These are phyloP conservation scores for Leucania comma DNA, from an alignment of 2,888 invertebrate genomes.

Conservation along the genomic window DNA sequence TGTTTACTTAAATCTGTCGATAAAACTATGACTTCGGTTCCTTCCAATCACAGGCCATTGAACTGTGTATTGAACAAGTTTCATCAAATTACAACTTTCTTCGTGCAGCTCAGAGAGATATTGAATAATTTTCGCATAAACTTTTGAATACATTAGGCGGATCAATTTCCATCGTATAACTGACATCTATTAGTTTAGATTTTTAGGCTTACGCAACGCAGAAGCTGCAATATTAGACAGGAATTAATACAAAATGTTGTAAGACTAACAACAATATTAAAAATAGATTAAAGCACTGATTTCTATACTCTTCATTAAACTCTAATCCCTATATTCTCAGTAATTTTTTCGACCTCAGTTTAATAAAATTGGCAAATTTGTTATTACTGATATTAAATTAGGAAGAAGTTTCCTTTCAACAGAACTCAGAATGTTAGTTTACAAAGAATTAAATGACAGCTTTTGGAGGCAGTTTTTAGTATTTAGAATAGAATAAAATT, in stretches of 20 bases:
- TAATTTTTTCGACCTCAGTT: neutral
- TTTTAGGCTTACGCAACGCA: slow-evolving; percentile 8
- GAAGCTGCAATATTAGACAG: neutral
- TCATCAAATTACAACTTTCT: slow-evolving; percentile 54
- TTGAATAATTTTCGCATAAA: slow-evolving; percentile 54
- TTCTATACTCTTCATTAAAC: too few species aligned
- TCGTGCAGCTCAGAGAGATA: slow-evolving; percentile 26
- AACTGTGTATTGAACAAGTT: slow-evolving; percentile 38
- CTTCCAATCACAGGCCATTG: slow-evolving; percentile 26
- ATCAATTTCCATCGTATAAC: slow-evolving; percentile 9
- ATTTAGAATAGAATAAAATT: too few species aligned
- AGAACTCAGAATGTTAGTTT: too few species aligned
- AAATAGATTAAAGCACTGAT: neutral
- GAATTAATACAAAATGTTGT: neutral
- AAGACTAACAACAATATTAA: neutral
- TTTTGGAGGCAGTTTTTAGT: too few species aligned
- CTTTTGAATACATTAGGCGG: slow-evolving; percentile 28
- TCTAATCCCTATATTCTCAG: neutral
- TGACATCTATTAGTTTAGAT: slow-evolving; percentile 16
- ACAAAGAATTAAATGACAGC: too few species aligned
- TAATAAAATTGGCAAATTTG: too few species aligned
- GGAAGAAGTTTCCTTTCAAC: too few species aligned
- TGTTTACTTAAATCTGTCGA: slow-evolving; percentile 20
- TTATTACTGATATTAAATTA: too few species aligned
- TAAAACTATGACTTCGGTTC: slow-evolving; percentile 3